A percentile compares a stretch with the other conserved stretches of the same genome.
Conservation (phyloP, 2,888 invertebrate genomes). For the Laothoe populi region DNA sequence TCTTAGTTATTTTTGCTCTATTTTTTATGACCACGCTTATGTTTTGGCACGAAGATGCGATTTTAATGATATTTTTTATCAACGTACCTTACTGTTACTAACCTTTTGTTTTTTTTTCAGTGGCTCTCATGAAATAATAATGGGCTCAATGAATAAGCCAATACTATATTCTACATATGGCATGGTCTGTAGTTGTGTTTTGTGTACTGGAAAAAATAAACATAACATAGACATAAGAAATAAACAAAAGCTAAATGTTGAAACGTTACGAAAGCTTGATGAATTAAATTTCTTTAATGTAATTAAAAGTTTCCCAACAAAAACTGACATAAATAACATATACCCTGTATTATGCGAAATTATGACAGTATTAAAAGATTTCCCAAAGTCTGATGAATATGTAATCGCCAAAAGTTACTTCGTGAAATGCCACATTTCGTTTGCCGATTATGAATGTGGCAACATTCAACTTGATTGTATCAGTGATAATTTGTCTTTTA, state of each 20-base stretch:
- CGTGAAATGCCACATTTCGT: neutral
- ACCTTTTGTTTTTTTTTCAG: neutral
- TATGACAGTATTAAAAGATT: neutral
- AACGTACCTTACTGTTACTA: neutral
- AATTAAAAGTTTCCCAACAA: no score
- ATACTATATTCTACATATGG: neutral
- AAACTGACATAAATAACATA: neutral
- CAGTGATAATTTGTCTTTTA: no score
- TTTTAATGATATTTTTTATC: neutral
- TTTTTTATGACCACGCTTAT: no score
- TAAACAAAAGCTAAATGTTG: neutral
- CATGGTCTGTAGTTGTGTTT: conserved; percentile 3
- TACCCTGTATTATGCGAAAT: neutral
- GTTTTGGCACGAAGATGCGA: no score
- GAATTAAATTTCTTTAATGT: neutral
- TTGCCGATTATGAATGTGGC: conserved; percentile 2
- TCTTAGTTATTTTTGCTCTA: no score
- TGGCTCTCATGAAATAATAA: neutral
- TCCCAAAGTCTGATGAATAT: neutral
- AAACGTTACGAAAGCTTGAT: neutral
- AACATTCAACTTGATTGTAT: neutral
- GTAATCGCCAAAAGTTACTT: neutral
- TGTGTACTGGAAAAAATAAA: neutral
- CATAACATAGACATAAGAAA: neutral
- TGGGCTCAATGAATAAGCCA: neutral